Base-by-base conservation (phyloP, 1,140 invertebrate genomes). In the Ooceraea biroi region DNA sequence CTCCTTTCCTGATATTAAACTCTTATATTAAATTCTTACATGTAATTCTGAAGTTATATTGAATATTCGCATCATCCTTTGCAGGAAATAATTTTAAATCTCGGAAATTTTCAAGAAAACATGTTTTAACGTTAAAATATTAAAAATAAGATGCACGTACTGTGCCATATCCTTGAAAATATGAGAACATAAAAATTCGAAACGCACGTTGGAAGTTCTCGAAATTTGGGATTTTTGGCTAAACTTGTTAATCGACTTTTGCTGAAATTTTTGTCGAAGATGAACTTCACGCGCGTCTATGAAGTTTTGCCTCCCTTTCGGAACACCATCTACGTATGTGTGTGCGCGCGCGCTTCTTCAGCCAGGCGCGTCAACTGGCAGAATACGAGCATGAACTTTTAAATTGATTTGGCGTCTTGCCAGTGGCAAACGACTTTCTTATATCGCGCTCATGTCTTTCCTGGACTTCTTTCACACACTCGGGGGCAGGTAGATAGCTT, bases 381-480 rank as follows among this genome's bases (percentile, higher is more conserved):
- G 76, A 41, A 77, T 61, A 69, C 58, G 76, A 76, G 82, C 87
- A 87, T 86, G 87, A 93, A 92, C 91, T 93, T 93, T 93, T 91
- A 93, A 94, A 94, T 93, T 92, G 93, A 93, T 93, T 94, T 94
- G 93, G 93, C 93, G 87, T 84, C 73, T 82, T 72, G 93, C 93
- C 93, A 93, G 91, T 93, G 71, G 89, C 82, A 60, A 87, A 76
- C 86, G 89, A 92, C 91, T 93, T 91, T 91, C 88, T 86, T 91
- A 77, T 74, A 52, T 46, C 58, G 66, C 63, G 76, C 72, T 80
- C 83, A 65, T 86, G 73, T 66, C 63, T 85, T 89, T 7, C 66
- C 84, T 8, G 48, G 61, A 73, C 61, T 74, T 80, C 76, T 71
- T 71, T 71, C 65, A 71, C 76, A 80, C 76, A 80, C 76, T 71